Evolutionary conservation across 1,140 invertebrate species (phyloP).

Genomic region (Drosophila guanche): DNA sequence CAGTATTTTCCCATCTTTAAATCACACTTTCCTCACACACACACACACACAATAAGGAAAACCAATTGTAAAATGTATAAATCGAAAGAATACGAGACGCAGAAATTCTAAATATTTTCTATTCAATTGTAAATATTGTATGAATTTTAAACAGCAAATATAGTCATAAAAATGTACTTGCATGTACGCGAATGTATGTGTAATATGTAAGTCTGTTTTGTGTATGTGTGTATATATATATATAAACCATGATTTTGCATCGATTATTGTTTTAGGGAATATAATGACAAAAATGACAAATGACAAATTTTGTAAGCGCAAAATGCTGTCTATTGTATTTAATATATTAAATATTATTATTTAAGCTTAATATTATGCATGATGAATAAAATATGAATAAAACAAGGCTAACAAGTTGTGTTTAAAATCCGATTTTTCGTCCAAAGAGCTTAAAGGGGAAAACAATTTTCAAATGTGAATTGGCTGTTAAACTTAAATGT

Average conservation of each 20-base stretch:
- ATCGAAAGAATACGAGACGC: conserved; percentile 44
- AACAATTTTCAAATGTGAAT: too few relatives aligned
- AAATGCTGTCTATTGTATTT: conserved; percentile 66
- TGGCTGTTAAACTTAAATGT: too few relatives aligned
- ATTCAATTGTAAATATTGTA: conserved; percentile 75
- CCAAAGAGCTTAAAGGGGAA: too few relatives aligned
- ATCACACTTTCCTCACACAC: conserved; percentile 15
- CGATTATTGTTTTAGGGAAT: conserved; percentile 40
- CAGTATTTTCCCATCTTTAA: conserved; percentile 57
- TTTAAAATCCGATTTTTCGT: too few relatives aligned
- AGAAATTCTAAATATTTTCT: conserved; percentile 79
- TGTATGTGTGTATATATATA: conserved; percentile 52
- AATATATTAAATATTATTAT: conserved; percentile 41
- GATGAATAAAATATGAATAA: conserved; percentile 61
- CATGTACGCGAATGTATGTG: conserved; percentile 37
- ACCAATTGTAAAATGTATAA: conserved; percentile 15
- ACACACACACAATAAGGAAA: not conserved
- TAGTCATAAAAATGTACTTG: conserved; percentile 77
- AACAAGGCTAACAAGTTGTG: conserved; percentile 11
- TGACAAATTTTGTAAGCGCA: conserved; percentile 36
- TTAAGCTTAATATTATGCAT: conserved; percentile 66
- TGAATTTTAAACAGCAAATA: conserved; percentile 70
- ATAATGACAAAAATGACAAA: conserved; percentile 28
- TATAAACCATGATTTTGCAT: conserved; percentile 56
- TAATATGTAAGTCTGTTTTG: conserved; percentile 66